Percentiles rank a stretch among this genome's conserved stretches.
phyloP scores from a whole-genome alignment of 2,797 vertebrate species.

The Lagorchestes hirsutus region DNA sequence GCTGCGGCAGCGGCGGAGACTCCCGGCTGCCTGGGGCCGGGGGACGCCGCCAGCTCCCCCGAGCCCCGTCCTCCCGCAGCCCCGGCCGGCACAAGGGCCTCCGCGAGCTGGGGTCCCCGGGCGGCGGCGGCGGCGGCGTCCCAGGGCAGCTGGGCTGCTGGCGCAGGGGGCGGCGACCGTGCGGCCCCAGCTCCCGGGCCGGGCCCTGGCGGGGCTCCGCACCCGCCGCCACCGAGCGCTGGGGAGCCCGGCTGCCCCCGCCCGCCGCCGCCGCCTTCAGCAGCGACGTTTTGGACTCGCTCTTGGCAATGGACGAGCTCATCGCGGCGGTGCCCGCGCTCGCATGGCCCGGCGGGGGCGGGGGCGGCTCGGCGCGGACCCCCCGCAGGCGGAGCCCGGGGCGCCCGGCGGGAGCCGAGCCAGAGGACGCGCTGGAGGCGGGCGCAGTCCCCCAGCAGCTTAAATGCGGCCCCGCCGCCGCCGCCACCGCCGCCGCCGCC shows the following conservation, averaged over 20 bases:
- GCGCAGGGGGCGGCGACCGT: constrained; percentile 68
- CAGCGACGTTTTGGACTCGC: constrained; percentile 93
- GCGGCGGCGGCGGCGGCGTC: constrained; percentile 78
- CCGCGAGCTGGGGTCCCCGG: constrained; percentile 91
- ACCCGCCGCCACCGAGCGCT: constrained; percentile 67
- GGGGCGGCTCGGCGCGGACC: constrained; percentile 69
- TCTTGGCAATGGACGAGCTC: constrained; percentile 92
- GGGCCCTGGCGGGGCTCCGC: constrained; percentile 82
- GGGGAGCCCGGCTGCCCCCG: constrained; percentile 81
- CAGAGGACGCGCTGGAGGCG: constrained; percentile 82
- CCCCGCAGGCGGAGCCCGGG: constrained; percentile 74
- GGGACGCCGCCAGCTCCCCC: constrained; percentile 82
- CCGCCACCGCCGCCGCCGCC: constrained; percentile 85
- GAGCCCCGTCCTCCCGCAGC: constrained; percentile 85
- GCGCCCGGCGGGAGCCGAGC: constrained; percentile 76
- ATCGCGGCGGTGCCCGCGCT: constrained; percentile 86
- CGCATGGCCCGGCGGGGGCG: constrained; percentile 83
- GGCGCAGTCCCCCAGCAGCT: constrained; percentile 85
- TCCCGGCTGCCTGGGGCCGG: constrained; percentile 73
- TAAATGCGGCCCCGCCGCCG: constrained; percentile 88
- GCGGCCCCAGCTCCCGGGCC: constrained; percentile 67
- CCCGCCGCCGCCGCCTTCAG: constrained; percentile 88
- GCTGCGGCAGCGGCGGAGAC: constrained; percentile 77
- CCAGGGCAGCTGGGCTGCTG: constrained; percentile 64
- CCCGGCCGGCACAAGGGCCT: constrained; percentile 94